phyloP scores from a whole-genome alignment of 2,888 invertebrate species.

The Bursaphelenchus okinawaensis region DNA sequence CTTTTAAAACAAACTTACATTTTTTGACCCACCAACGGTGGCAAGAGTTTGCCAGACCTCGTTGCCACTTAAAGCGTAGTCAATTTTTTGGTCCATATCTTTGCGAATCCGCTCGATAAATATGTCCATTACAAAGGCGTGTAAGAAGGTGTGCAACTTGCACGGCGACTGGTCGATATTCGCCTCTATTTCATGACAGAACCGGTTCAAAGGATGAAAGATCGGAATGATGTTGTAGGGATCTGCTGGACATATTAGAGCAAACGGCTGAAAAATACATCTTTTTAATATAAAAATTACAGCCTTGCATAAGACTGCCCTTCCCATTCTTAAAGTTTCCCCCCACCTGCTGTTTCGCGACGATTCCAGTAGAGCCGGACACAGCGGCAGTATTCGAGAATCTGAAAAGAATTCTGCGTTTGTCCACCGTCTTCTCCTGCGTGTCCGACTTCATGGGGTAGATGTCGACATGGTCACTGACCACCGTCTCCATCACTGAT shows the following conservation, averaged over 20 bases:
- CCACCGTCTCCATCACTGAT: constrained; percentile 39
- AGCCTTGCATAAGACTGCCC: too few relatives aligned
- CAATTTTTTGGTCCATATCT: constrained; percentile 39
- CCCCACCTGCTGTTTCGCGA: constrained; percentile 12
- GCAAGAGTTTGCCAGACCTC: constrained; percentile 38
- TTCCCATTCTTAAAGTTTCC: too few relatives aligned
- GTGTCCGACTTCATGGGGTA: constrained; percentile 24
- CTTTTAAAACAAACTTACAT: constrained; percentile 19
- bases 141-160: constrained; percentile 70
- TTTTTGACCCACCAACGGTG: constrained; percentile 22
- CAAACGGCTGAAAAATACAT: constrained; percentile 36
- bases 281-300: not conserved
- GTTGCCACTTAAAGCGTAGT: constrained; percentile 29
- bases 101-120: constrained; percentile 64
- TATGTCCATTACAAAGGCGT: constrained; percentile 78
- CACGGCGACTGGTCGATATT: constrained; percentile 27
- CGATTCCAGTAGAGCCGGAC: constrained; percentile 5
- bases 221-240: constrained; percentile 66
- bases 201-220: constrained; percentile 75
- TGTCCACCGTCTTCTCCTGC: constrained; percentile 17
- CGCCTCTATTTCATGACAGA: constrained; percentile 76
- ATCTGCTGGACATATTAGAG: constrained; percentile 65
- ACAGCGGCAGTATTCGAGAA: constrained; percentile 17
- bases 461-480: constrained; percentile 50
- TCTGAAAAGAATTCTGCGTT: constrained; percentile 11